Percentiles rank a stretch among this genome's conserved stretches.
These are phyloP conservation scores for Aphelocoma californica DNA, from an alignment of 2,797 vertebrate species.

Conservation along the genomic window DNA sequence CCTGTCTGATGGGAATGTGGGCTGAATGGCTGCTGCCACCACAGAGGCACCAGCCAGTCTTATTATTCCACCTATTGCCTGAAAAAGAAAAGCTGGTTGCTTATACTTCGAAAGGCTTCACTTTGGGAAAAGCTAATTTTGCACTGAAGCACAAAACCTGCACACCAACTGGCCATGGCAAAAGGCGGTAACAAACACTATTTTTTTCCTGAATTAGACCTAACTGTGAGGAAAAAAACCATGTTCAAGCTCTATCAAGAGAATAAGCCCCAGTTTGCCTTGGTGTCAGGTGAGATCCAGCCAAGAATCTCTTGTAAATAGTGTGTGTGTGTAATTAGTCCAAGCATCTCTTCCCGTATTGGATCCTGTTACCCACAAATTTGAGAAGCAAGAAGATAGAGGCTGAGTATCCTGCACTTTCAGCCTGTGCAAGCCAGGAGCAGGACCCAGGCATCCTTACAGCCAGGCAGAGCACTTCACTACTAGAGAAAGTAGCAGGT, in stretches of 20 bases:
- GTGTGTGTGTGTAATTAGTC: neutral
- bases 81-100: neutral
- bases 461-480: neutral
- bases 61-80: neutral
- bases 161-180: neutral
- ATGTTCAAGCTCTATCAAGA: neutral
- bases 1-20: fast-evolving
- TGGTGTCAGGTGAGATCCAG: neutral
- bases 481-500: neutral
- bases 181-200: neutral
- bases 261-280: neutral
- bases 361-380: neutral
- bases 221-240: neutral
- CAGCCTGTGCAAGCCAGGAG: neutral
- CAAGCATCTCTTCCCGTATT: neutral
- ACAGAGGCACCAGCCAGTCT: neutral
- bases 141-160: neutral
- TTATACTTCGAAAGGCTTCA: neutral
- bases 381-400: neutral
- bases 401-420: neutral
- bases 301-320: neutral
- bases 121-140: neutral
- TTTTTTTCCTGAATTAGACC: neutral
- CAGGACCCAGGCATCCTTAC: neutral
- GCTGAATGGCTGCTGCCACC: neutral